phyloP scores from a whole-genome alignment of 2,888 invertebrate species.

The Falcaria lacertinaria region DNA sequence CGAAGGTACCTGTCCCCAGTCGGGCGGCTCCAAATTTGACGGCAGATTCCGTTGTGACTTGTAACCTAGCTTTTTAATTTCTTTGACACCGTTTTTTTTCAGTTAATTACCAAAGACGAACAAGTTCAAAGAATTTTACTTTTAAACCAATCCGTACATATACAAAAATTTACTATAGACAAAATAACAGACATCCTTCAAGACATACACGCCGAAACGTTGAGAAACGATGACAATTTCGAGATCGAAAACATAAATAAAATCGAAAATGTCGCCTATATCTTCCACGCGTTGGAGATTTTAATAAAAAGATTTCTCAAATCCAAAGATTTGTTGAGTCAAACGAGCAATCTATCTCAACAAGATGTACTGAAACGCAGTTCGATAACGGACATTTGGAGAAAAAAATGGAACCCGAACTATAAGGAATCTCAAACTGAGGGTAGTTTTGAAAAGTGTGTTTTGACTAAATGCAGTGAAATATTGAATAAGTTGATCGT shows the following conservation, averaged over 20 bases:
- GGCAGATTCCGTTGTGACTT: too few species aligned
- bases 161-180: conserved; percentile 51
- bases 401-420: conserved; percentile 56
- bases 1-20: too few species aligned
- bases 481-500: conserved; percentile 58
- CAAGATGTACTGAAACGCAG: conserved; percentile 42
- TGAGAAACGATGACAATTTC: conserved; percentile 21
- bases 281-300: conserved; percentile 52
- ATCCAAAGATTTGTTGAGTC: conserved; percentile 18
- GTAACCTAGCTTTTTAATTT: too few species aligned
- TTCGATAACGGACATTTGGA: conserved; percentile 56
- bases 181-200: conserved; percentile 45
- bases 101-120: conserved; percentile 57
- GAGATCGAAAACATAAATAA: conserved; percentile 39
- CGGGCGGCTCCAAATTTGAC: too few species aligned
- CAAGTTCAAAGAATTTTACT: conserved; percentile 42
- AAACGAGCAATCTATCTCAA: conserved; percentile 31
- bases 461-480: conserved; percentile 38
- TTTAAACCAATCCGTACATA: conserved; percentile 51
- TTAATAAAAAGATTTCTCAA: conserved; percentile 40
- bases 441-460: conserved; percentile 32
- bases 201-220: conserved; percentile 26
- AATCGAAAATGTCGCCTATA: conserved; percentile 49
- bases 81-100: conserved; percentile 21
- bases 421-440: conserved; percentile 23